Evolutionary conservation across 2,888 invertebrate genomes (phyloP), one percentile per base, ranked within the genome.

Genomic region (Horisme vitalbata): DNA sequence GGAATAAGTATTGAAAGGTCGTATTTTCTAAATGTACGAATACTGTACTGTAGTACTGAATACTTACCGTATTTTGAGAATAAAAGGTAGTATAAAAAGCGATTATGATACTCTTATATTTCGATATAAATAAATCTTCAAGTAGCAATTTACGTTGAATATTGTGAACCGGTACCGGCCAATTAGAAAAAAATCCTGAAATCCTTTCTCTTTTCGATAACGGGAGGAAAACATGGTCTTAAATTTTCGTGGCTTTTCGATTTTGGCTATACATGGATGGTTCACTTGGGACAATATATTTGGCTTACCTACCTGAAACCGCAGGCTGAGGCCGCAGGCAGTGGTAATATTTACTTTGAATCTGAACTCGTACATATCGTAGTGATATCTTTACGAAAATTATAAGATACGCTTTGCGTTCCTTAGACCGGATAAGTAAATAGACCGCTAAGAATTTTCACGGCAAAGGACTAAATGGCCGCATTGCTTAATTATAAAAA

Each of bases 261-360:
- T 54, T 56, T 54, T 34, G 47, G 50, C 48, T 39, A 44, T 46
- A 48, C 50, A 27, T 32, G 48, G 52, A 59, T 56, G 43, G 52
- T 49, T 46, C 54, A 47, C 56, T 24, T 28, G 56, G 58, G 56
- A 59, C 56, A 54, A 59, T 56, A 54, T 54, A 55, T 55, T 56
- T 52, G 54, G 55, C 52, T 55, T 56, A 52, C 58, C 47, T 52
- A 48, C 54, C 39, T 50, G 41, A 54, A 54, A 52, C 52, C 55
- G 50, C 53, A 54, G 45, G 31, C 31, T 51, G 46, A 38, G 46
- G 35, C 46, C 35, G 37, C 44, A 41, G 11, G 37, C 44, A 41
- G 11, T 20, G 47, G 27, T 44, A 45, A 47, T 55, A 50, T 48
- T 55, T 56, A 54, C 52, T 39, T 39, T 28, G 12, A 45, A 55